phyloP scores from a whole-genome alignment of 2,113 vertebrate species.

The Pelecanoides urinatrix region DNA sequence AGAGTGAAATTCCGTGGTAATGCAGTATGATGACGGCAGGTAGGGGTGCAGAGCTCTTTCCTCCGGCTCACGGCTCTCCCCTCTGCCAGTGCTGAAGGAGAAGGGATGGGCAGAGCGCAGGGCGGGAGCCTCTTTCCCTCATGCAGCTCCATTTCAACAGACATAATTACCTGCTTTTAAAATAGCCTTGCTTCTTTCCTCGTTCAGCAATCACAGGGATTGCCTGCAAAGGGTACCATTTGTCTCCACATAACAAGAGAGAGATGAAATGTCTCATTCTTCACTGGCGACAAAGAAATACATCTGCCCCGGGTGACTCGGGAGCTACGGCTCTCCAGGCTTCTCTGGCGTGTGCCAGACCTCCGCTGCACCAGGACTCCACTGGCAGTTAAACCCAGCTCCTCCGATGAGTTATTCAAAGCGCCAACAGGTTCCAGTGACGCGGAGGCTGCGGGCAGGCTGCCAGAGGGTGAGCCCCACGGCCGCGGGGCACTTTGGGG shows the following conservation, averaged over 20 bases:
- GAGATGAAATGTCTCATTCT: background rate
- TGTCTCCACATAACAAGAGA: background rate
- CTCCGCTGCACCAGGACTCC: background rate
- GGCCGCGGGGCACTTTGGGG: background rate
- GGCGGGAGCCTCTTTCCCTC: background rate
- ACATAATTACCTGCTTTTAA: background rate
- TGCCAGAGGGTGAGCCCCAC: background rate
- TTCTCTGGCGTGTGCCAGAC: background rate
- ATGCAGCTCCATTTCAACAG: background rate
- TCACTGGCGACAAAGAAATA: background rate
- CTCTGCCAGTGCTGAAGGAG: background rate
- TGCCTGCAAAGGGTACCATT: background rate
- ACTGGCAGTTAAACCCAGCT: background rate
- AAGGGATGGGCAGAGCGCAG: background rate
- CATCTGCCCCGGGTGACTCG: no score
- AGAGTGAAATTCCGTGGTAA: background rate
- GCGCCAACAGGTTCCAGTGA: background rate
- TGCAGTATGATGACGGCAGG: no score
- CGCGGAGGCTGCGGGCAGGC: background rate
- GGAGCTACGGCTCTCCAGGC: background rate
- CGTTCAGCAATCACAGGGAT: fast-evolving
- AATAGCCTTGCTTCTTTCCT: background rate
- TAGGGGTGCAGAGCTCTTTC: background rate
- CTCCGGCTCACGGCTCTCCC: background rate
- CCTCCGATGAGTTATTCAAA: background rate